Percentiles rank a stretch among this genome's conserved stretches.
These are phyloP conservation scores for Leptocoma aspasia DNA, from an alignment of 2,113 vertebrate genomes.

Conservation along the genomic window DNA sequence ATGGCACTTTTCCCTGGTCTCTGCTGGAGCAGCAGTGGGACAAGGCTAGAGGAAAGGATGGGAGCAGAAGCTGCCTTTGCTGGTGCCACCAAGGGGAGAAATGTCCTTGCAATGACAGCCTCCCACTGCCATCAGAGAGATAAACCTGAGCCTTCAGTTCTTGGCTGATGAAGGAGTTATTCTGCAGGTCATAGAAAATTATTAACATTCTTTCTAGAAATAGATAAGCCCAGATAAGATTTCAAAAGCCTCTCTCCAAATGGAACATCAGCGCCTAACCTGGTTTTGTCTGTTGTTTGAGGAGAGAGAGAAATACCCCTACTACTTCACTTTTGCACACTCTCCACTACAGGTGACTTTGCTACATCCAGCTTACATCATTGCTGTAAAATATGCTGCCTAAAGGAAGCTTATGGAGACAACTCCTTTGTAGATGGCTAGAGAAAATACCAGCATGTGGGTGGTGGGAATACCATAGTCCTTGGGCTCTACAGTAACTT, in stretches of 20 bases:
- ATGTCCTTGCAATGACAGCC: background rate
- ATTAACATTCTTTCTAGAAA: background rate
- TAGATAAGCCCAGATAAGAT: background rate
- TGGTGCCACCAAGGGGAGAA: background rate
- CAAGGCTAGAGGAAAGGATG: background rate
- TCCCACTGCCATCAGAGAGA: background rate
- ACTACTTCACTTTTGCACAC: background rate
- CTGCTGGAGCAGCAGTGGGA: background rate
- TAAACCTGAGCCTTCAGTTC: background rate
- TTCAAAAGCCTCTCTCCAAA: background rate
- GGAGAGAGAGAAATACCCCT: background rate
- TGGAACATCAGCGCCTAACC: background rate
- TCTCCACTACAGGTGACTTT: background rate
- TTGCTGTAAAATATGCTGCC: background rate
- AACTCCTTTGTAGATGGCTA: background rate
- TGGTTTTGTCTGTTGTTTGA: background rate
- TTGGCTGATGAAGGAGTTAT: background rate
- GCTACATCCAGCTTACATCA: background rate
- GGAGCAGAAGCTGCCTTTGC: background rate
- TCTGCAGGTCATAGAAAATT: background rate
- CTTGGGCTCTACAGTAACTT: background rate
- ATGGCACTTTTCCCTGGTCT: background rate
- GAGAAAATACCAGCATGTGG: background rate
- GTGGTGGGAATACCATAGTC: background rate
- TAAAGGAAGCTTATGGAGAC: background rate